phyloP scores from a whole-genome alignment of 2,113 vertebrate genomes.

The Tringa solitaria region DNA sequence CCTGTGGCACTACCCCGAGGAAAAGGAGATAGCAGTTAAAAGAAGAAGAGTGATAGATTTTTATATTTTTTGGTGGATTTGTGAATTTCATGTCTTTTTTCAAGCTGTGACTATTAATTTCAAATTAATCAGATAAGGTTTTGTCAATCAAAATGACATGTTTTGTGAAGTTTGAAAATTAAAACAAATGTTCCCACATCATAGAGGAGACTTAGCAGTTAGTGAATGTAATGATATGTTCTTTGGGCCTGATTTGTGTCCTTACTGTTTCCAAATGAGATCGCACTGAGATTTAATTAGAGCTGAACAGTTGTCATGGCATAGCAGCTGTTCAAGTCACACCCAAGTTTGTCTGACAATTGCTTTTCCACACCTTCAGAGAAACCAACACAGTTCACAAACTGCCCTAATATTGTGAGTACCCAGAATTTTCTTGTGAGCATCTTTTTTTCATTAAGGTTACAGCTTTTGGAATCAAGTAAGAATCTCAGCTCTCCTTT shows the following conservation, averaged over 20 bases:
- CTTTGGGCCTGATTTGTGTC: neutral
- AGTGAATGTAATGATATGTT: accelerated
- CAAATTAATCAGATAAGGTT: neutral
- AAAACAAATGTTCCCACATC: neutral
- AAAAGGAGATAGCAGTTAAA: neutral
- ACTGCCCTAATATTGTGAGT: neutral
- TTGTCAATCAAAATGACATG: neutral
- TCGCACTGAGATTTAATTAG: neutral
- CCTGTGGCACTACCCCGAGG: neutral
- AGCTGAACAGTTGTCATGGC: neutral
- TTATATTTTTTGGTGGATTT: neutral
- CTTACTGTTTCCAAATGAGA: neutral
- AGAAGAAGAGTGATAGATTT: neutral
- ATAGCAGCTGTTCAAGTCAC: neutral
- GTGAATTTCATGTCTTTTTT: neutral
- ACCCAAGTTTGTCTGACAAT: neutral
- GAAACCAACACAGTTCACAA: neutral
- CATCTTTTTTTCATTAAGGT: neutral
- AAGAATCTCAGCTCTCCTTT: neutral
- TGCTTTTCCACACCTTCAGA: neutral
- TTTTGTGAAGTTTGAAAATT: neutral
- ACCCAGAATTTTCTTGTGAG: neutral
- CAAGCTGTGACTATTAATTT: neutral
- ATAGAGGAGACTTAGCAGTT: neutral
- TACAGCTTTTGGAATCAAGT: neutral